These are phyloP conservation scores for Crambe crambe DNA, from an alignment of 37 sponge, comb jelly and placozoan species.

Conservation along the genomic window DNA sequence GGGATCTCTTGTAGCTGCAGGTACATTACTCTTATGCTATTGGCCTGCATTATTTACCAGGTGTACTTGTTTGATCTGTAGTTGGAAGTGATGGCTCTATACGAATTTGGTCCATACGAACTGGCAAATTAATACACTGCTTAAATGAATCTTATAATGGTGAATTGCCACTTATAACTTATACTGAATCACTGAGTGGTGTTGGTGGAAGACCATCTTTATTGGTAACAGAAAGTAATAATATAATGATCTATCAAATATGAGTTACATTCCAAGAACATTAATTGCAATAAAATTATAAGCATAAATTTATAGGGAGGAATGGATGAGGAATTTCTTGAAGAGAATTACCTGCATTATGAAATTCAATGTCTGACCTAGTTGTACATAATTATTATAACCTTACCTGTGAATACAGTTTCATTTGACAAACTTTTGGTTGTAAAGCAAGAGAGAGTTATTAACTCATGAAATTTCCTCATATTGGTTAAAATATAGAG, in stretches of 20 bases:
- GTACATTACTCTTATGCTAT: too few species aligned
- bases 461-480: not conserved
- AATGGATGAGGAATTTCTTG: not conserved
- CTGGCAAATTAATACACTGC: constrained; percentile 11
- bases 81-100: constrained; percentile 26
- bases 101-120: constrained; percentile 7
- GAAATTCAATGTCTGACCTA: too few species aligned
- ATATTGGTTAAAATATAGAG: not conserved
- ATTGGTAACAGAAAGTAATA: not conserved
- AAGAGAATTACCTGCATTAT: not conserved
- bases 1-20: constrained; percentile 24
- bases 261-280: too few species aligned
- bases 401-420: not conserved
- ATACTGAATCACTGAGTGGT: not conserved
- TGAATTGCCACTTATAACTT: not conserved
- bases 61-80: too few species aligned
- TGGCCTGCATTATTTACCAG: too few species aligned
- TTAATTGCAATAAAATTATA: too few species aligned
- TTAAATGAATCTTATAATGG: not conserved
- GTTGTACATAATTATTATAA: too few species aligned
- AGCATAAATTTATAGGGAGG: not conserved
- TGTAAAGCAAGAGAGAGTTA: not conserved
- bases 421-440: not conserved
- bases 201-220: not conserved
- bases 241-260: not conserved